phyloP scores from a whole-genome alignment of 1,140 invertebrate species.

The Trichonephila clavata region DNA sequence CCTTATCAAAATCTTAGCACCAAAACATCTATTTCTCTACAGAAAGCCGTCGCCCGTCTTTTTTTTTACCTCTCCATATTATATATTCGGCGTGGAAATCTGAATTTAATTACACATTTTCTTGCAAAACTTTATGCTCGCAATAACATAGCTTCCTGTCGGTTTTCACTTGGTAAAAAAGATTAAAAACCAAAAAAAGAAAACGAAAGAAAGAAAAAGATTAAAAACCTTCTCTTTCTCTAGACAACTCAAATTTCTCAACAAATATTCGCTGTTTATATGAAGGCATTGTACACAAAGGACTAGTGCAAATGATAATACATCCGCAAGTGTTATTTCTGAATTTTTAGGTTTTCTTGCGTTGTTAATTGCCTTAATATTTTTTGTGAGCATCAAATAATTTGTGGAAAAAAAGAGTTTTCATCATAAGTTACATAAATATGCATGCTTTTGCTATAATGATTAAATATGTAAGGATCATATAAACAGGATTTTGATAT shows the following conservation, averaged over 20 bases:
- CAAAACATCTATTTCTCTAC: not conserved
- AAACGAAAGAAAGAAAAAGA: not conserved
- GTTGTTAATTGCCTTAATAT: not conserved
- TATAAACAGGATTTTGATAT: too few relatives aligned
- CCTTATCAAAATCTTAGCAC: not conserved
- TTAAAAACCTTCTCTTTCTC: not conserved
- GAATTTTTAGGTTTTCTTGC: not conserved
- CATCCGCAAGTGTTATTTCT: not conserved
- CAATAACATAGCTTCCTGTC: slow-evolving; percentile 20
- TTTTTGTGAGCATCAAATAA: not conserved
- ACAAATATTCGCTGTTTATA: not conserved
- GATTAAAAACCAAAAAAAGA: not conserved
- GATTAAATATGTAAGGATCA: too few relatives aligned
- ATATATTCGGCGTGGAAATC: slow-evolving; percentile 40
- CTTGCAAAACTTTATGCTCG: not conserved
- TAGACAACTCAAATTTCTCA: not conserved
- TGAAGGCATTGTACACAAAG: not conserved
- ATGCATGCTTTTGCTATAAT: too few relatives aligned
- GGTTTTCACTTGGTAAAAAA: not conserved
- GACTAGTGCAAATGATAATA: not conserved
- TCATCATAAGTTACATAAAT: too few relatives aligned
- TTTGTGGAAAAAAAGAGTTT: not conserved
- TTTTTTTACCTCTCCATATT: not conserved
- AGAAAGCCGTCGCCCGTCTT: not conserved
- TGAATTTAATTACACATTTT: slow-evolving; percentile 47